These are phyloP conservation scores for Rosalia funebris DNA, from an alignment of 2,888 invertebrate species.

Conservation along the genomic window DNA sequence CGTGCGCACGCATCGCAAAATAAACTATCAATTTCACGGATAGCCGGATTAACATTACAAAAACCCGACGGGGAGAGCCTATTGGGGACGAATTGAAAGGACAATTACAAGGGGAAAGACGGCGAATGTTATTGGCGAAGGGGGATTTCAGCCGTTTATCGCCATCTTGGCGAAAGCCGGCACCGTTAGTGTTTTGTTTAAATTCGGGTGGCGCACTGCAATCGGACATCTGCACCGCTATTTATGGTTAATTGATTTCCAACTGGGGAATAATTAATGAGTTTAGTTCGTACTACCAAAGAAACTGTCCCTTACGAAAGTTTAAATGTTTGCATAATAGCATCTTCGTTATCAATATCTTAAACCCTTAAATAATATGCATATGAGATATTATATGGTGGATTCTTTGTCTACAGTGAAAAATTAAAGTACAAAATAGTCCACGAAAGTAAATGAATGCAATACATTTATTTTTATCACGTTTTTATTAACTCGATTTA, in stretches of 20 bases:
- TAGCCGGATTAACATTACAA: conserved; percentile 42
- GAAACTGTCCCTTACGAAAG: too few species aligned
- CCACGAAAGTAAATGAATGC: too few species aligned
- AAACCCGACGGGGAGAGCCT: conserved; percentile 32
- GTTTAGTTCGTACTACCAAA: too few species aligned
- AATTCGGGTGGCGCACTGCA: conserved; percentile 12
- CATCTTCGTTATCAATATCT: too few species aligned
- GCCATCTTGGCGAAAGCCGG: conserved; percentile 39
- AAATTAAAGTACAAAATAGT: too few species aligned
- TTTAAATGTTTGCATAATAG: too few species aligned
- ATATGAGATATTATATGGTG: too few species aligned
- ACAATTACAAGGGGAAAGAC: conserved; percentile 31
- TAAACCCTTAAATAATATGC: too few species aligned
- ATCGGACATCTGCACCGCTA: conserved; percentile 16
- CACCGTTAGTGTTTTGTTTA: conserved; percentile 32
- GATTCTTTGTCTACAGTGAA: too few species aligned
- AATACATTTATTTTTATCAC: too few species aligned
- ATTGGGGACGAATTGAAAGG: conserved; percentile 32
- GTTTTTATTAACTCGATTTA: too few species aligned
- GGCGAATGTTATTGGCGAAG: conserved; percentile 40
- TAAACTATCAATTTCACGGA: conserved; percentile 56
- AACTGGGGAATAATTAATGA: neutral
- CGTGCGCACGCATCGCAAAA: conserved; percentile 44
- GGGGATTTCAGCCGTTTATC: conserved; percentile 39
- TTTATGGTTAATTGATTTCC: conserved; percentile 20